A percentile compares a stretch with the other conserved stretches of the same genome.
Conservation (phyloP, 2,113 vertebrate genomes). For the Dermatemys mawii region DNA sequence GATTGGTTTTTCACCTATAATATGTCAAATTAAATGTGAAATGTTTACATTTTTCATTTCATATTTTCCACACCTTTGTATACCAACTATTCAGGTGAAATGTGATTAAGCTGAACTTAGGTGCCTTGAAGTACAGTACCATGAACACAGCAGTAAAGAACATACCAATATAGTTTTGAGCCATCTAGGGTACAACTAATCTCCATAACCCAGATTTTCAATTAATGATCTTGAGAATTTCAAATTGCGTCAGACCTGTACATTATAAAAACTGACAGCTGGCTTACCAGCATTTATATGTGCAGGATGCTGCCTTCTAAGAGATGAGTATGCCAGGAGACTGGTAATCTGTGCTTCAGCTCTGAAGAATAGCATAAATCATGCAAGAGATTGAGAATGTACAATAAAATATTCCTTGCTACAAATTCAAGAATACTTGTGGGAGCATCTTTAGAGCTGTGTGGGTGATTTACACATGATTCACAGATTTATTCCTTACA, state of each 20-base stretch:
- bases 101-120: constrained; percentile 4
- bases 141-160: not conserved
- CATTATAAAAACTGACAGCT: not conserved
- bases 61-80: not conserved
- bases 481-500: not conserved
- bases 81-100: not conserved
- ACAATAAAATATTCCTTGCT: not conserved
- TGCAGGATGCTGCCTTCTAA: not conserved
- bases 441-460: not conserved
- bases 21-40: constrained; percentile 2
- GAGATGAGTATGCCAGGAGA: not conserved
- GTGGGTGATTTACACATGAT: not conserved
- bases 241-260: not conserved
- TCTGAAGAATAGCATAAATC: constrained; percentile 11
- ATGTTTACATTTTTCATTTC: constrained; percentile 28
- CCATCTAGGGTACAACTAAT: not conserved
- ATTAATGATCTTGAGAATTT: not conserved
- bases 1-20: not conserved
- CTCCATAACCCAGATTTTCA: not conserved
- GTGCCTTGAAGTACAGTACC: not conserved
- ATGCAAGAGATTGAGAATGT: not conserved
- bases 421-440: not conserved
- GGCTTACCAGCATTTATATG: not conserved
- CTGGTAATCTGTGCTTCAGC: not conserved
- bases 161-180: not conserved